A percentile compares a stretch with the other conserved stretches of the same genome.
Conservation (phyloP, 2,113 vertebrate species). For the Sylvia atricapilla region DNA sequence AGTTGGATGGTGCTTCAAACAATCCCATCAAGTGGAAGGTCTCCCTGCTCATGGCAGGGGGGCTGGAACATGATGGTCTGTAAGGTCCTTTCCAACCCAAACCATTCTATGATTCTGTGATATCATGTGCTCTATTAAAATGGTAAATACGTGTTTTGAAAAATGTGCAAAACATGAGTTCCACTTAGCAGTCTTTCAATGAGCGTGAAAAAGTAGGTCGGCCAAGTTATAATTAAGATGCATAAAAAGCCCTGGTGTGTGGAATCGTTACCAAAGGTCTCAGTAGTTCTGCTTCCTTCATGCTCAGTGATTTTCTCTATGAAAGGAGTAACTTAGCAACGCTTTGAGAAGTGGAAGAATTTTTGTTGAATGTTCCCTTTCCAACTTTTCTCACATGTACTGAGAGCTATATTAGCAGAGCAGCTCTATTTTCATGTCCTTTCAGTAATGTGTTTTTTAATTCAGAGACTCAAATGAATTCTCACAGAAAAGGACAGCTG, state of each 20-base stretch:
- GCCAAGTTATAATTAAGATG: constrained; percentile 35
- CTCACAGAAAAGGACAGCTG: neutral
- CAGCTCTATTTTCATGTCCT: neutral
- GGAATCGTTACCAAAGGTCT: constrained; percentile 1
- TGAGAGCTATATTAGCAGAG: neutral
- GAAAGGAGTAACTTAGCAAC: constrained; percentile 62
- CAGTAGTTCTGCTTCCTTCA: constrained; percentile 31
- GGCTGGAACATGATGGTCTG: neutral
- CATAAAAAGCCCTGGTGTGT: neutral
- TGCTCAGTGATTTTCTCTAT: constrained; percentile 24
- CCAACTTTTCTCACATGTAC: neutral
- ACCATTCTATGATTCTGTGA: neutral
- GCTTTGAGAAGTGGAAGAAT: constrained; percentile 19
- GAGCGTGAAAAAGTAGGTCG: neutral
- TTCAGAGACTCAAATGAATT: neutral
- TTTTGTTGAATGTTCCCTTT: constrained; percentile 13
- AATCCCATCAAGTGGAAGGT: neutral
- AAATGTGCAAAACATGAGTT: neutral
- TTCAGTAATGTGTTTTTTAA: neutral
- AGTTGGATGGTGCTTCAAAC: neutral
- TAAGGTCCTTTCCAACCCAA: neutral
- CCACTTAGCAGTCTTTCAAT: neutral
- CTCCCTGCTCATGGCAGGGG: neutral
- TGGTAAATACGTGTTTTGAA: neutral
- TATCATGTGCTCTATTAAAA: neutral